Conservation (phyloP, 1,140 invertebrate species). For the Sminthurides bifidus region DNA sequence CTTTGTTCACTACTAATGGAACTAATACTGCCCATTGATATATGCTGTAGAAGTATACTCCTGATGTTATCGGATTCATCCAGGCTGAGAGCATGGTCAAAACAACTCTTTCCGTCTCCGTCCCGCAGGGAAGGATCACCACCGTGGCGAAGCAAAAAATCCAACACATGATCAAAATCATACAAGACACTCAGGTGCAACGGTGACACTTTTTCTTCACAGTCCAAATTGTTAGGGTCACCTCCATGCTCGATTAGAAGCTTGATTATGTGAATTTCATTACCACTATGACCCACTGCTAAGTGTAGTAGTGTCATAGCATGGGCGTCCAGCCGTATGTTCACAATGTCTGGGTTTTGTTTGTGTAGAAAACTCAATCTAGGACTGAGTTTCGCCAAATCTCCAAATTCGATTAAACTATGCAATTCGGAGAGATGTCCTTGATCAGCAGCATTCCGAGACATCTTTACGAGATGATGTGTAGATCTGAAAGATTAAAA, state of each 20-base stretch:
- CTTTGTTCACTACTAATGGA: background rate
- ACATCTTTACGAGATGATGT: no score
- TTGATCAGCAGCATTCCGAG: no score
- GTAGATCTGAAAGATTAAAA: no score
- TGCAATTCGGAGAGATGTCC: no score
- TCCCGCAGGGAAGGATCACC: slow-evolving; percentile 17
- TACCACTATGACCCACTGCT: slow-evolving; percentile 16
- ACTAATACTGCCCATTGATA: background rate
- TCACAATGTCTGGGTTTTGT: background rate
- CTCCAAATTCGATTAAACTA: no score
- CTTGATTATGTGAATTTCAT: slow-evolving; percentile 13
- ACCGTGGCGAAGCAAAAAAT: slow-evolving; percentile 14
- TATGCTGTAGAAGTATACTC: background rate
- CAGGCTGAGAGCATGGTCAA: background rate
- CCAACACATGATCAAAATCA: slow-evolving; percentile 14
- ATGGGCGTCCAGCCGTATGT: background rate
- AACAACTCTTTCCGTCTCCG: slow-evolving; percentile 20
- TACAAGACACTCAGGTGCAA: slow-evolving; percentile 22
- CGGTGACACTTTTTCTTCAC: slow-evolving; percentile 17
- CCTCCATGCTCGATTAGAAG: slow-evolving; percentile 11
- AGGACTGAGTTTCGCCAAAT: no score
- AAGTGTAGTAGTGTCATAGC: slow-evolving; percentile 25
- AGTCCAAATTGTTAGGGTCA: slow-evolving; percentile 19
- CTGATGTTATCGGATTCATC: background rate
- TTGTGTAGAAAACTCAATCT: no score